A percentile compares a stretch with the other conserved stretches of the same genome.
phyloP scores from a whole-genome alignment of 2,888 invertebrate species.

The Spialia ferax region DNA sequence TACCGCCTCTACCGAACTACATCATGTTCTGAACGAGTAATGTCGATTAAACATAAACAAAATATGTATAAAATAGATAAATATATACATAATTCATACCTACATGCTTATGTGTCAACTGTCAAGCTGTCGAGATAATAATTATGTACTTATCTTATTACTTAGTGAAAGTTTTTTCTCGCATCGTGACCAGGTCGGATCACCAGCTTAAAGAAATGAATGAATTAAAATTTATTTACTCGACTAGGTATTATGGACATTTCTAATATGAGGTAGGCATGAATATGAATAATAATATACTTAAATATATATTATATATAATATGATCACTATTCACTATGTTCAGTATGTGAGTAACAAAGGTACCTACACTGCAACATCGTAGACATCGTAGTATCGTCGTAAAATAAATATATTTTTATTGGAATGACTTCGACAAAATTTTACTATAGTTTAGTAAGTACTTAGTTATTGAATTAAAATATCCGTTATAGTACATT shows the following conservation, averaged over 20 bases:
- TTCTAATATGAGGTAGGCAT: neutral
- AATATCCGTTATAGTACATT: constrained; percentile 46
- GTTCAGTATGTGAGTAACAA: too few relatives aligned
- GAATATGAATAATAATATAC: too few relatives aligned
- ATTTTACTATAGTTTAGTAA: too few relatives aligned
- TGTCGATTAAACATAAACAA: too few relatives aligned
- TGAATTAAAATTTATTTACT: neutral
- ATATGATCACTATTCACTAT: too few relatives aligned
- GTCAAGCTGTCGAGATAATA: neutral
- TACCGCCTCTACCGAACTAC: too few relatives aligned
- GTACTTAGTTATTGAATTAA: too few relatives aligned
- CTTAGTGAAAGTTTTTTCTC: constrained; percentile 11
- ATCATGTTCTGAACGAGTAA: too few relatives aligned
- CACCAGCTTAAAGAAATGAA: neutral
- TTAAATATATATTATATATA: too few relatives aligned
- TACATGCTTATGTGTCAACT: neutral
- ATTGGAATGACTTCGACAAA: neutral
- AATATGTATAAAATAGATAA: too few relatives aligned
- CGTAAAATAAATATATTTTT: too few relatives aligned
- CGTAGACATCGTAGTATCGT: neutral
- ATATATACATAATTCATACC: neutral
- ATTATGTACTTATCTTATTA: neutral
- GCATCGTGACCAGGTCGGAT: neutral
- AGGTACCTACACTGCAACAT: too few relatives aligned
- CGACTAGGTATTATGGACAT: neutral